Conservation (phyloP, 2,888 invertebrate genomes). For the Melinaea marsaeus region DNA sequence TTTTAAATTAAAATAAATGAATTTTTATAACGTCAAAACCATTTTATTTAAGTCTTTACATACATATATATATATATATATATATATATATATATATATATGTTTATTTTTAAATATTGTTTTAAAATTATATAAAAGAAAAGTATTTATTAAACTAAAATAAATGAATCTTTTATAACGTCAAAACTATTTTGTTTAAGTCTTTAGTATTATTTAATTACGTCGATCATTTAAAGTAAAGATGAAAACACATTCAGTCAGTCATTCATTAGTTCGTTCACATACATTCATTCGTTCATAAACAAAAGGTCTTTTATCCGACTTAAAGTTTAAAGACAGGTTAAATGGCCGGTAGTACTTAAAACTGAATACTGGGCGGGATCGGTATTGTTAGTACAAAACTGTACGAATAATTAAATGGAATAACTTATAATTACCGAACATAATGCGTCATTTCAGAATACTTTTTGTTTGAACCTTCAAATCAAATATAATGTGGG, state of each 20-base stretch:
- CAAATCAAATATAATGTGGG: constrained; percentile 21
- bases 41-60: too few relatives aligned
- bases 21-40: too few relatives aligned
- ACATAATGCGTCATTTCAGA: constrained; percentile 27
- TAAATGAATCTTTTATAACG: background rate
- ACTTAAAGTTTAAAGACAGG: constrained; percentile 39
- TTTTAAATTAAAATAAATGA: too few relatives aligned
- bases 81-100: too few relatives aligned
- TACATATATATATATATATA: too few relatives aligned
- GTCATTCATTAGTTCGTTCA: constrained; percentile 59
- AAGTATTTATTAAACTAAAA: background rate
- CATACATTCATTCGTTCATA: constrained; percentile 61
- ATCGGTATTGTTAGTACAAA: constrained; percentile 60
- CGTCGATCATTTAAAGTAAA: constrained; percentile 58
- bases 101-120: too few relatives aligned
- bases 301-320: constrained; percentile 66
- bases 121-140: too few relatives aligned
- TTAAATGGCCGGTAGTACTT: constrained; percentile 46
- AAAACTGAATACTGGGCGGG: constrained; percentile 60
- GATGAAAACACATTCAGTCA: constrained; percentile 45
- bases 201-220: constrained; percentile 56
- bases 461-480: constrained; percentile 26
- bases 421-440: constrained; percentile 60
- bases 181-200: constrained; percentile 17
- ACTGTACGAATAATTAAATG: constrained; percentile 64